These are phyloP conservation scores for Zosterops borbonicus DNA, from an alignment of 2,113 vertebrate species.

Conservation along the genomic window DNA sequence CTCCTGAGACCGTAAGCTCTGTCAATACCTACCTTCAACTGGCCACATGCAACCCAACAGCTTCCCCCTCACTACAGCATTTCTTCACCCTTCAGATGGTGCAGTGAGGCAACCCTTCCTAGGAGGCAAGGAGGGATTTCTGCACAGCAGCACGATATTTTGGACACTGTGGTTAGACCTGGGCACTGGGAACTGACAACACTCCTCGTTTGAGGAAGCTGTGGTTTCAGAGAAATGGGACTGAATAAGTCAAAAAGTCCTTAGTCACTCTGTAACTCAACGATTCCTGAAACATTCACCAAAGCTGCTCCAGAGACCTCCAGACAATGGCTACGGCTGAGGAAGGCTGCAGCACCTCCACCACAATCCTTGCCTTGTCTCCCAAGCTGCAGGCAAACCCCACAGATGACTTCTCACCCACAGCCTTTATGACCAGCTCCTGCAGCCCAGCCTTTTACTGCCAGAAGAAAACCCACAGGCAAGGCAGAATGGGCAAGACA, in stretches of 20 bases:
- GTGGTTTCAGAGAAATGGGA: background rate
- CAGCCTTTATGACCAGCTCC: background rate
- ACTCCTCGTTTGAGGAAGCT: background rate
- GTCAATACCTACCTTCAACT: background rate
- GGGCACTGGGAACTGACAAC: background rate
- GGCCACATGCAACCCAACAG: background rate
- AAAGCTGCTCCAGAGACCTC: background rate
- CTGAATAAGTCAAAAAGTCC: background rate
- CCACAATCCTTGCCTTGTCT: background rate
- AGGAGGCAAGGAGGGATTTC: background rate
- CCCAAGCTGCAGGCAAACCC: background rate
- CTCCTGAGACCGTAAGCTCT: background rate
- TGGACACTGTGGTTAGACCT: background rate
- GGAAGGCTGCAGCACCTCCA: background rate
- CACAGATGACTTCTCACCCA: background rate
- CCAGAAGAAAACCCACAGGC: background rate
- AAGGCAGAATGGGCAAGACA: background rate
- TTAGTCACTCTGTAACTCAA: background rate
- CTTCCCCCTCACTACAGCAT: background rate
- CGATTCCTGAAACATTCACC: accelerated
- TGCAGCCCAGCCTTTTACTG: background rate
- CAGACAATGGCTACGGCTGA: background rate
- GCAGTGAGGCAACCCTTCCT: background rate
- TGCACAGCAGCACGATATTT: background rate
- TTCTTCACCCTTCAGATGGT: background rate